A percentile compares a stretch with the other conserved stretches of the same genome.
Evolutionary conservation across 2,113 vertebrate genomes (phyloP).

Genomic region (Anser cygnoides): DNA sequence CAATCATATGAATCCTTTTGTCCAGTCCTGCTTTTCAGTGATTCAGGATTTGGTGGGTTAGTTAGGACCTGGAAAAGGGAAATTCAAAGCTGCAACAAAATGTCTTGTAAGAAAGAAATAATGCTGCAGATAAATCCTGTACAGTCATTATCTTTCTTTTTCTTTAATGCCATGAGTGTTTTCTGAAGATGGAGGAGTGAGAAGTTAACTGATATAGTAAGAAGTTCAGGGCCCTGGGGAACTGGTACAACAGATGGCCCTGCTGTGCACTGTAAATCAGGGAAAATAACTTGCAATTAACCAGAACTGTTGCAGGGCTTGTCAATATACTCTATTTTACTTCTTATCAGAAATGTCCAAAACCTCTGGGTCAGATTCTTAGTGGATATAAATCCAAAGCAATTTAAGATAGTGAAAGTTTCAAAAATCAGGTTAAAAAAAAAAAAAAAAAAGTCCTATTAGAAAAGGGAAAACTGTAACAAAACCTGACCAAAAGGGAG

Average conservation of each 20-base stretch:
- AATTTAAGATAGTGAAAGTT: background rate
- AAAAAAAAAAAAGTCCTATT: background rate
- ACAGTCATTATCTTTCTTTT: background rate
- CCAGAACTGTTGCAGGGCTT: background rate
- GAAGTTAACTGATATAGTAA: background rate
- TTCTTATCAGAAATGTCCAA: background rate
- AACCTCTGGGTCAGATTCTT: background rate
- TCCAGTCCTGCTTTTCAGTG: background rate
- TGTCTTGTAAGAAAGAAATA: background rate
- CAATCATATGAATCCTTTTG: accelerated
- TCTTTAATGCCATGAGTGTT: background rate
- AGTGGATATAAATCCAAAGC: background rate
- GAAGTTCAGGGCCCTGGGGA: background rate
- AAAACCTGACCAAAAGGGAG: background rate
- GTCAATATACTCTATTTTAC: background rate
- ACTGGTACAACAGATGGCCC: background rate
- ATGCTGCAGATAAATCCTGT: background rate
- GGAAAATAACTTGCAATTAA: background rate
- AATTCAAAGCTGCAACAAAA: background rate
- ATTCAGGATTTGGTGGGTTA: background rate
- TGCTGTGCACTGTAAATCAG: background rate
- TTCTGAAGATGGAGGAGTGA: background rate
- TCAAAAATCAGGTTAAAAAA: background rate
- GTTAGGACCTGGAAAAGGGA: background rate
- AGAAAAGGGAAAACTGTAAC: background rate